Percentiles rank a stretch among this genome's conserved stretches.
Evolutionary conservation across 1,140 invertebrate genomes (phyloP).

Genomic region (Patella vulgata): DNA sequence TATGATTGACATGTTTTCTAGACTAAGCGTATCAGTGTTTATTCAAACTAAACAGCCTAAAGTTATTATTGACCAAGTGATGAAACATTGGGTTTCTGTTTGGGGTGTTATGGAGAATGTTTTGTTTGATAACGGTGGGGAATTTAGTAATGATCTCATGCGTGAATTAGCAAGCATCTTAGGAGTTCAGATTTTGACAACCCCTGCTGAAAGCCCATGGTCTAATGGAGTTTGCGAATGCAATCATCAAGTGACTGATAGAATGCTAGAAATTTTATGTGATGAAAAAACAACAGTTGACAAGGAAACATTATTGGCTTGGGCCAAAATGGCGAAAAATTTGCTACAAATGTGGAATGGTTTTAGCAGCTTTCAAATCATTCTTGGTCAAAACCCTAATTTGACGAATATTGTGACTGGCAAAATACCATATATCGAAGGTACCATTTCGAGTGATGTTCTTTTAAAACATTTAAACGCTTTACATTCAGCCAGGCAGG

Average conservation of each 20-base stretch:
- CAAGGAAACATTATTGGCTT: slow-evolving; percentile 16
- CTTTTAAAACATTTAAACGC: slow-evolving; percentile 12
- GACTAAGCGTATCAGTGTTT: too few species aligned
- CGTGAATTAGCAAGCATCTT: slow-evolving; percentile 31
- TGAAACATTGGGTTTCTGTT: slow-evolving; percentile 6
- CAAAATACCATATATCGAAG: slow-evolving; percentile 10
- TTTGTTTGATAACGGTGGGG: slow-evolving; percentile 31
- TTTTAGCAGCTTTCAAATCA: slow-evolving; percentile 37
- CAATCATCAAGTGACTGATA: slow-evolving; percentile 27
- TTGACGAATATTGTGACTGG: slow-evolving; percentile 10
- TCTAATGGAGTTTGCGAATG: slow-evolving; percentile 34
- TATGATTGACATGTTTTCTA: too few species aligned
- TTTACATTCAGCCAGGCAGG: neutral
- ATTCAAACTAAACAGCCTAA: too few species aligned
- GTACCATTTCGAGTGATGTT: slow-evolving; percentile 10
- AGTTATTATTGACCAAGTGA: too few species aligned
- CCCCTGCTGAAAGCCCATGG: slow-evolving; percentile 27
- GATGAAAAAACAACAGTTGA: slow-evolving; percentile 13
- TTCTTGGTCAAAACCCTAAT: slow-evolving; percentile 32
- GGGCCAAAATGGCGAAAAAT: slow-evolving; percentile 38
- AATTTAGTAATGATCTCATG: slow-evolving; percentile 38
- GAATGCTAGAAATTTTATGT: slow-evolving; percentile 23
- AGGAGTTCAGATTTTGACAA: slow-evolving; percentile 33
- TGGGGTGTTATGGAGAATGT: slow-evolving; percentile 28
- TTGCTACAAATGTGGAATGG: slow-evolving; percentile 40